Base-by-base conservation (phyloP, 2,888 invertebrate species). In the Junonia oenone region DNA sequence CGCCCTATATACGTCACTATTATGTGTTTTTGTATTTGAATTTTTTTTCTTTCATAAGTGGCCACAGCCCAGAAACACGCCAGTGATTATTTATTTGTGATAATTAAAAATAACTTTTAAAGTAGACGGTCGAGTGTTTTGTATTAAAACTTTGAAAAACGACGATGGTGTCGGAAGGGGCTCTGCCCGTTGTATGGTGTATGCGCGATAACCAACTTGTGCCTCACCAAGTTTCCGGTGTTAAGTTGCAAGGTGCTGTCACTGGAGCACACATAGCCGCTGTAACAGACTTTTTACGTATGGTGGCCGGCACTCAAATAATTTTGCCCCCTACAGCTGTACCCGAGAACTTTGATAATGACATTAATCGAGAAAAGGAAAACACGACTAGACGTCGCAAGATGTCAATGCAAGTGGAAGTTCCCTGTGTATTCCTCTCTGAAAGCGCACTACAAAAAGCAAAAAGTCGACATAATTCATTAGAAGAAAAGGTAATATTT, bases 181-280 rank as follows among this genome's bases (percentile, higher is more conserved):
- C 90, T 73, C 68, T 91, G 82, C 91, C 91, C 82, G 93, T 93
- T 69, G 93, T 93, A 77, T 93, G 93, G 93, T 93, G 93, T 89
- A 88, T 92, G 76, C 92, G 93, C 80, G 92, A 93, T 86, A 92
- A 93, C 83, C 92, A 92, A 77, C 92, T 93, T 90, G 91, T 93
- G 75, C 93, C 93, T 65, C 91, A 93, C 63, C 93, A 93, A 77
- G 88, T 93, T 66, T 93, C 93, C 58, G 93, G 93, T 68, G 93
- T 93, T 65, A 88, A 93, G 67, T 89, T 93, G 68, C 93, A 93
- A 76, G 93, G 93, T 59, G 91, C 91, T 58, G 89, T 93, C 59
- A 93, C 93, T 26, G 92, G 92, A 68, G 93, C 93, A 47, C 93
- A 93, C 69, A 92, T 93, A 85, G 91, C 92, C 53, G 92, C 93